Evolutionary conservation across 2,113 vertebrate species (phyloP).

Genomic region (Mobula hypostoma): DNA sequence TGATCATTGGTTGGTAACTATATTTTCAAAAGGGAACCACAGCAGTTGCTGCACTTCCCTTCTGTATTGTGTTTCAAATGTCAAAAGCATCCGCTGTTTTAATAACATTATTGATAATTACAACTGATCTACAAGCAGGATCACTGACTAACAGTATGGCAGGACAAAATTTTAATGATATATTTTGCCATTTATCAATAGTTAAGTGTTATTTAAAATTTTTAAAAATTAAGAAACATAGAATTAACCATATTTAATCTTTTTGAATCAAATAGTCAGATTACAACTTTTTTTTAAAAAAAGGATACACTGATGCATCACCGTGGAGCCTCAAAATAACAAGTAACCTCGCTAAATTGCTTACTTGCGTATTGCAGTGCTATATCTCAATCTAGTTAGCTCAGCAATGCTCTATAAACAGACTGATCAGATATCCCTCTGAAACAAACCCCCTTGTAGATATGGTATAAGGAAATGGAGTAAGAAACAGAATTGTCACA

Average conservation of each 20-base stretch:
- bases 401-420: background rate
- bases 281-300: background rate
- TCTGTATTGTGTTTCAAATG: background rate
- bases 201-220: background rate
- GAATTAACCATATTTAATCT: background rate
- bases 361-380: background rate
- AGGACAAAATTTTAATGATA: background rate
- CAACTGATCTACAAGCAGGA: background rate
- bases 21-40: background rate
- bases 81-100: background rate
- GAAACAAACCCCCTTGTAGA: background rate
- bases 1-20: background rate
- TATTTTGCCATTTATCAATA: background rate
- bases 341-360: background rate
- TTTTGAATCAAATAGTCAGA: background rate
- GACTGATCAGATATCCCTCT: background rate
- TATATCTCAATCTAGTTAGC: background rate
- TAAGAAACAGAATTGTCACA: background rate
- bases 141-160: background rate
- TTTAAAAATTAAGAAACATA: background rate
- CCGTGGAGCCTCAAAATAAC: background rate
- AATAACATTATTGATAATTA: background rate
- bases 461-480: background rate
- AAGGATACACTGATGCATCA: background rate
- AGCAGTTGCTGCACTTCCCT: background rate